A percentile compares a stretch with the other conserved stretches of the same genome.
Conservation (phyloP, 2,797 vertebrate genomes). For the Danio tinwini region DNA sequence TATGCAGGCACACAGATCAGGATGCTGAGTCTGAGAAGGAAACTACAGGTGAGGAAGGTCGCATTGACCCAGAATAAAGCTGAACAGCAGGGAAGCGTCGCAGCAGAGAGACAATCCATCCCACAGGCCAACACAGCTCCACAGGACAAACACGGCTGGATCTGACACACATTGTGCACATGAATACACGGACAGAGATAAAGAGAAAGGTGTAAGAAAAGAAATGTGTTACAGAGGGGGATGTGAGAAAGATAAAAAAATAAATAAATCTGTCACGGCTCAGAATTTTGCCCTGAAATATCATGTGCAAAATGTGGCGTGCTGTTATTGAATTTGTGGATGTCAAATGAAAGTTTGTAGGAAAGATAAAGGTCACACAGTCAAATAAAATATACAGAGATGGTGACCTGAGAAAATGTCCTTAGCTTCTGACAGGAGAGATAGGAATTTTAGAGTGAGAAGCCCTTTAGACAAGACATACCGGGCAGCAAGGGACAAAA, state of each 20-base stretch:
- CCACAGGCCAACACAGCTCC: slow-evolving; percentile 34
- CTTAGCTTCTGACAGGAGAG: background rate
- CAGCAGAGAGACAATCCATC: slow-evolving; percentile 31
- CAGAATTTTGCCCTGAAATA: background rate
- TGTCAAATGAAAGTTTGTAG: background rate
- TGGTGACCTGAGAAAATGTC: background rate
- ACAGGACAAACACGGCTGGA: background rate
- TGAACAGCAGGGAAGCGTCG: slow-evolving; percentile 27
- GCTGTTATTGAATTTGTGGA: background rate
- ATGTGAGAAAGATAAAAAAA: slow-evolving; percentile 17
- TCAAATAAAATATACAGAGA: background rate
- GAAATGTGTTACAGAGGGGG: slow-evolving; percentile 11
- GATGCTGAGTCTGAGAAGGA: slow-evolving; percentile 4
- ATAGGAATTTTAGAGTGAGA: background rate
- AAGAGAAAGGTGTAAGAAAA: slow-evolving; percentile 1
- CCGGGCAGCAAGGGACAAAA: slow-evolving; percentile 4
- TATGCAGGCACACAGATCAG: background rate
- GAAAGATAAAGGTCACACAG: background rate
- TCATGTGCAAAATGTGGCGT: background rate
- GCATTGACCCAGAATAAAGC: slow-evolving; percentile 35
- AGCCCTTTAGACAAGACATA: slow-evolving; percentile 18
- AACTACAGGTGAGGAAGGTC: slow-evolving; percentile 21
- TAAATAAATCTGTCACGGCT: background rate
- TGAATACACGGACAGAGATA: slow-evolving; percentile 11
- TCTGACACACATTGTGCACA: slow-evolving; percentile 22